A percentile compares a stretch with the other conserved stretches of the same genome.
Conservation (phyloP, 92 coral and sea anemone genomes). For the Metridium senile region DNA sequence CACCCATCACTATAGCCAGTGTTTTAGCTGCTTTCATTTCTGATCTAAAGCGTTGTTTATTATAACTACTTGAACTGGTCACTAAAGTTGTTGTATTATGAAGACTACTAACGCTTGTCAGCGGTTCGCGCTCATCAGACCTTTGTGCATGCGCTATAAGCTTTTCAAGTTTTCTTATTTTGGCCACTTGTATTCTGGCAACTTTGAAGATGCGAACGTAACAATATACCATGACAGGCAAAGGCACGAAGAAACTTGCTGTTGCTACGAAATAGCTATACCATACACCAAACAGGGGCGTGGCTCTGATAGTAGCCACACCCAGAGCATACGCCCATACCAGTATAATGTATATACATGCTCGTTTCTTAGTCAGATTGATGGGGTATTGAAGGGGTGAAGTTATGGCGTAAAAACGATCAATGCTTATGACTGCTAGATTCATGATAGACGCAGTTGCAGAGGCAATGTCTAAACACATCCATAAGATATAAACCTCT, state of each 20-base stretch:
- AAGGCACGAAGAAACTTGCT: conserved; percentile 78
- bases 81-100: conserved; percentile 18
- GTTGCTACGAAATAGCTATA: conserved; percentile 69
- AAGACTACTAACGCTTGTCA: neutral
- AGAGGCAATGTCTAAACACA: conserved; percentile 75
- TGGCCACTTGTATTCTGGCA: conserved; percentile 74
- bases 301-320: conserved; percentile 53
- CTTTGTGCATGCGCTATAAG: conserved; percentile 17
- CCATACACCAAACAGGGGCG: conserved; percentile 33
- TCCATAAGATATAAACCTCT: conserved; percentile 63
- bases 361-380: conserved; percentile 70
- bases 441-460: conserved; percentile 89
- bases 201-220: conserved; percentile 77
- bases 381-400: conserved; percentile 68
- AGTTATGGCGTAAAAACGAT: conserved; percentile 83
- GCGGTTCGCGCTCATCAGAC: neutral
- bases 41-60: conserved; percentile 55
- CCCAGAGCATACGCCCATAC: conserved; percentile 72
- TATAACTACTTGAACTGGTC: conserved; percentile 62
- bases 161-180: conserved; percentile 50
- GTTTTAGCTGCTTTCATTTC: conserved; percentile 89
- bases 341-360: conserved; percentile 57
- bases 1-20: conserved; percentile 84
- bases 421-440: conserved; percentile 78
- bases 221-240: conserved; percentile 73